Percentiles rank a stretch among this genome's conserved stretches.
Conservation (phyloP, 2,113 vertebrate genomes). For the Lepidothrix coronata region DNA sequence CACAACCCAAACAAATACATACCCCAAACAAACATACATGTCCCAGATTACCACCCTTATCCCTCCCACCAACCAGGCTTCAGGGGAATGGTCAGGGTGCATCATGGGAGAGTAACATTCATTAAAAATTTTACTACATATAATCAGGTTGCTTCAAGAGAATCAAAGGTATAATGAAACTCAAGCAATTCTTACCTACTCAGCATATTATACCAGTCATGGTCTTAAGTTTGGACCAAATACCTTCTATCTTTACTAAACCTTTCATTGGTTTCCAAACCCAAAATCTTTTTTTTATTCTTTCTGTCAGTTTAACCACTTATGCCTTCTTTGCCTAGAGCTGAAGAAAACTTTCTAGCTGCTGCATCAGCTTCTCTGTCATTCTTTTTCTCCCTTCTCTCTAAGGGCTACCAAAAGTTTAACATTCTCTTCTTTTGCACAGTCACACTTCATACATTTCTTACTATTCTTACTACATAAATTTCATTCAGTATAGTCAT, state of each 20-base stretch:
- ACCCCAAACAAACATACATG: neutral
- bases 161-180: too few relatives aligned
- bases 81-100: neutral
- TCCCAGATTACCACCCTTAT: neutral
- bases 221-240: neutral
- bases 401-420: neutral
- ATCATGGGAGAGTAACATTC: neutral
- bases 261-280: neutral
- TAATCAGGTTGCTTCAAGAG: too few relatives aligned
- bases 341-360: neutral
- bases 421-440: neutral
- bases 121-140: neutral
- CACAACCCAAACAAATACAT: neutral
- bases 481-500: neutral
- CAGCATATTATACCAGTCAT: neutral
- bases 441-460: rapidly evolving
- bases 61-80: neutral
- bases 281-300: neutral
- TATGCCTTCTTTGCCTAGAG: neutral
- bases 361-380: neutral
- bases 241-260: neutral
- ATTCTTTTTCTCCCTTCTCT: neutral
- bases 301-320: neutral
- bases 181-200: neutral
- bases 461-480: neutral